Base-by-base conservation (phyloP, 2,888 invertebrate genomes). In the Phortica okadai region DNA sequence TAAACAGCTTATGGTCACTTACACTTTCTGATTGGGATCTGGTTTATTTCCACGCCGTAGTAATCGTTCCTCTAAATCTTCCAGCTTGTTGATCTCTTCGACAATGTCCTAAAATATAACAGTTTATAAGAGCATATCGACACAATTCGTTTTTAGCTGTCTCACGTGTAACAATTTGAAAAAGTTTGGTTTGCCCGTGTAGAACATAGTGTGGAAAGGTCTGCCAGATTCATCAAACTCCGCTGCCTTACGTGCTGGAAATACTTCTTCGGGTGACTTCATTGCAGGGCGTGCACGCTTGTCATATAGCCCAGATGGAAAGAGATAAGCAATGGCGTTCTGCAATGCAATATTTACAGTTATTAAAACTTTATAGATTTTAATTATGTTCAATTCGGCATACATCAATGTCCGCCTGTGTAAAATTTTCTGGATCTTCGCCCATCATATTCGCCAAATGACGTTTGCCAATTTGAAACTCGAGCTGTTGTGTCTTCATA, bases 361-460 rank as follows among this genome's bases (percentile, higher is more conserved):
- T 70, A n/a, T 45, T 8, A 56, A 77, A 33, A 25, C 11, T 7
- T 41, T 25, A n/a, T 10, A 58, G 21, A 45, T 74, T 42, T n/a
- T 44, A 3, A 2, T 11, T 44, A 21, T 21, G 0, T 54, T n/a
- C 50, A 25, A n/a, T 25, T 62, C 1, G 16, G 91, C 92, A 92
- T 92, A 96, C 96, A 92, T 98, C 94, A 45, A 99, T 93, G 90
- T 98, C 97, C 75, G 94, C 93, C 89, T 98, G 97, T 0, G 96
- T 96, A 89, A 99, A 97, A 0, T 94, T 94, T 87, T 97, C 96
- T 0, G 96, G 95, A 92, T 99, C 96, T 91, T 95, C 95, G 0
- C 99, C 99, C 99, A 99, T 99, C 95, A 99, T 99, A 91, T 98
- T 99, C 0, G 99, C 99, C 80, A 99, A 93, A 92, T 99, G 98